Base-by-base conservation (phyloP, 1,140 invertebrate species). In the Telenomus remus region DNA sequence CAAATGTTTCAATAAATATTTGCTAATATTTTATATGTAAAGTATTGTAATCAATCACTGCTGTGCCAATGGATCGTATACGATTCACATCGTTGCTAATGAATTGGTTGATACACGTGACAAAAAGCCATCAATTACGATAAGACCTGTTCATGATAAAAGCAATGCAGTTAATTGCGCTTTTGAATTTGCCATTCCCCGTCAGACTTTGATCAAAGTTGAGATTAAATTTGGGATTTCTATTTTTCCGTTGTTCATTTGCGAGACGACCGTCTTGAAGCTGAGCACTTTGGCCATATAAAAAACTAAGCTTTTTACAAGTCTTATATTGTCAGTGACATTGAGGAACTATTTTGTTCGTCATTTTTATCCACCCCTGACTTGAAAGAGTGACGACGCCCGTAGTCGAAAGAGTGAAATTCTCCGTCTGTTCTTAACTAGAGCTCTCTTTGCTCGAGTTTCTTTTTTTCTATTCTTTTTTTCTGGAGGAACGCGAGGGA, bases 401-500 rank as follows among this genome's bases (percentile, higher is more conserved):
- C 65, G 60, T 70, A 70, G 61, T 55, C 66, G 47, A 69, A 72
- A 69, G 48, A 77, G 42, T 15, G 48, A 64, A 54, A 65, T 64
- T 65, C 60, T 39, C 49, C 16, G 34, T 0, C 27, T 12, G 46
- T 61, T 39, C 56, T 13, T 66, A n/a, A n/a, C n/a, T n/a, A 46
- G 13, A 55, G 34, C 44, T 59, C 70, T 55, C 70, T 74, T 80
- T 82, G 79, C 79, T 72, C 59, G 68, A 47, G 37, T 72, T 72
- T 72, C 48, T 63, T 64, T 57, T 65, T 73, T 60, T 55, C 44
- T 60, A 55, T 13, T 39, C 51, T 42, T 54, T 61, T 73, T 70
- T 73, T 66, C 70, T 65, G 48, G 55, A 72, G 57, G 63, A 80
- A 79, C 66, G 77, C 79, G 74, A 78, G 56, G 68, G 72, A 77